Conservation (phyloP, 2,888 invertebrate species). For the Tetropium fuscum region DNA sequence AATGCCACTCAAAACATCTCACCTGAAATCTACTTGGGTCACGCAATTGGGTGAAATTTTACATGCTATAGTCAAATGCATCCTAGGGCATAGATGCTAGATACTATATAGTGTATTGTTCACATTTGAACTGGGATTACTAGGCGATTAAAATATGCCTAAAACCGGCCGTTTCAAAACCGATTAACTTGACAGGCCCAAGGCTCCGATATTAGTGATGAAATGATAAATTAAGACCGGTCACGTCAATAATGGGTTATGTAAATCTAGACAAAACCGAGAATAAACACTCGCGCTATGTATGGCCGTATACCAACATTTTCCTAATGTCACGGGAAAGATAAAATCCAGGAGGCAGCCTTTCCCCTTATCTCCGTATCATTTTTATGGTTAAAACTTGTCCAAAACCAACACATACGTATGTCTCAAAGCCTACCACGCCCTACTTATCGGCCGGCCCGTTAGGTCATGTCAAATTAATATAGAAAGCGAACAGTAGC, state of each 20-base stretch:
- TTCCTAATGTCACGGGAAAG: slow-evolving; percentile 1
- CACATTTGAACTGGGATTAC: too few species aligned
- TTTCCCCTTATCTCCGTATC: background rate
- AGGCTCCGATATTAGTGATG: slow-evolving; percentile 12
- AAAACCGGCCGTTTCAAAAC: background rate
- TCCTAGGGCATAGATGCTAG: too few species aligned
- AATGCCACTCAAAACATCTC: too few species aligned
- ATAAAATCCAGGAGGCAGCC: background rate
- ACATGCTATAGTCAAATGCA: too few species aligned
- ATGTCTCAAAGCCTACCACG: background rate
- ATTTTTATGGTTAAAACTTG: background rate
- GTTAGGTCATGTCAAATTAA: slow-evolving; percentile 12
- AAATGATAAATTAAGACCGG: slow-evolving; percentile 7
- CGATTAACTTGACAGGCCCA: slow-evolving; percentile 6
- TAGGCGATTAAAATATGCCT: background rate
- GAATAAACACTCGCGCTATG: background rate
- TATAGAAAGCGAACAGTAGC: background rate
- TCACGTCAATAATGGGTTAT: slow-evolving; percentile 2
- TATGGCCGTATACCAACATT: slow-evolving; percentile 2
- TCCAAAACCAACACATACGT: background rate
- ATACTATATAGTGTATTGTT: too few species aligned
- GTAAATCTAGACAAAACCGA: background rate
- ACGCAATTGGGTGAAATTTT: too few species aligned
- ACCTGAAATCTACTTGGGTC: too few species aligned
- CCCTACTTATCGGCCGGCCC: background rate